These are phyloP conservation scores for Solea senegalensis DNA, from an alignment of 2,113 vertebrate genomes.

Conservation along the genomic window DNA sequence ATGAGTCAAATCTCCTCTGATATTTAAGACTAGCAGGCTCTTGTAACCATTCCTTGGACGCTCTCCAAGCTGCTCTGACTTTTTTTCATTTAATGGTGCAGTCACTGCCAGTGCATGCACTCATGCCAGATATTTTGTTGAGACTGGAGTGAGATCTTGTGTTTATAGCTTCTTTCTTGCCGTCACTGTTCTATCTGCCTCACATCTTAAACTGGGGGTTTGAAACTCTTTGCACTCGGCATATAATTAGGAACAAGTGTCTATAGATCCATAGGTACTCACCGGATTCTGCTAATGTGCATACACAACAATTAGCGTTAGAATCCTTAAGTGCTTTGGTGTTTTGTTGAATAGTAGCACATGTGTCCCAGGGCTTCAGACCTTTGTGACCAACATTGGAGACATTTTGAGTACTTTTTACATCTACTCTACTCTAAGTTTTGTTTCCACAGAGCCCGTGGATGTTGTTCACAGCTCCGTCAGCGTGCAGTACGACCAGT, in stretches of 20 bases:
- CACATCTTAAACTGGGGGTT: constrained; percentile 3
- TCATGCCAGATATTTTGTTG: constrained; percentile 68
- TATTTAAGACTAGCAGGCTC: constrained; percentile 52
- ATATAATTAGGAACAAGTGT: not conserved
- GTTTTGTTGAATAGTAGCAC: no score
- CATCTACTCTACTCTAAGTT: no score
- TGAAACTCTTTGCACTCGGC: not conserved
- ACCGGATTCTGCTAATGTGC: no score
- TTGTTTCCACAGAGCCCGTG: no score
- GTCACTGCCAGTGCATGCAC: constrained; percentile 46
- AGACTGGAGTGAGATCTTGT: constrained; percentile 68
- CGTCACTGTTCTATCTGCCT: constrained; percentile 10
- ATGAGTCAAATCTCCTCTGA: constrained; percentile 55
- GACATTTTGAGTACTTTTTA: no score
- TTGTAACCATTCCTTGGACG: constrained; percentile 52
- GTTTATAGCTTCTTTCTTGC: constrained; percentile 53
- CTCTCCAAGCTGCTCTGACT: constrained; percentile 26
- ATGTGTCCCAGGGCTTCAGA: no score
- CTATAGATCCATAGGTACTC: no score
- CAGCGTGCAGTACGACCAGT: no score
- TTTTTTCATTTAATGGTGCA: constrained; percentile 48
- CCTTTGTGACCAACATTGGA: no score
- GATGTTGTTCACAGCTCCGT: no score
- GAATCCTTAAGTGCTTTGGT: no score
- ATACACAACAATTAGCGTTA: no score